Percentiles rank a stretch among this genome's conserved stretches.
Evolutionary conservation across 1,140 invertebrate genomes (phyloP).

Genomic region (Drosophila hydei): DNA sequence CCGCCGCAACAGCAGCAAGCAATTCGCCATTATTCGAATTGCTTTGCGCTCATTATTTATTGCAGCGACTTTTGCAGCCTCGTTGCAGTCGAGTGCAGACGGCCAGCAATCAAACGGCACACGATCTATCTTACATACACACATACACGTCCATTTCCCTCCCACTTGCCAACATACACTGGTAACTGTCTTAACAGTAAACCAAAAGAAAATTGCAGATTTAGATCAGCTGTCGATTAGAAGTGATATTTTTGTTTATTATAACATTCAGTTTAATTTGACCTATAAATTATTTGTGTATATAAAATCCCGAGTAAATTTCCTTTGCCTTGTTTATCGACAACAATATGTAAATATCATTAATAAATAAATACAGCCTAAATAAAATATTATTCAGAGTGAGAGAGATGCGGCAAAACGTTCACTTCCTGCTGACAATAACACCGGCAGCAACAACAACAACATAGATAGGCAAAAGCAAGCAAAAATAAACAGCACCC

Average conservation of each 20-base stretch:
- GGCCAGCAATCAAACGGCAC: slow-evolving; percentile 48
- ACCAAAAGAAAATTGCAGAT: background rate
- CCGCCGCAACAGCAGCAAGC: slow-evolving; percentile 24
- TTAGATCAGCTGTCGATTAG: background rate
- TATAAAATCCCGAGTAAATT: slow-evolving; percentile 19
- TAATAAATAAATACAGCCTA: slow-evolving; percentile 23
- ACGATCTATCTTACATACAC: slow-evolving; percentile 16
- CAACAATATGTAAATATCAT: slow-evolving; percentile 39
- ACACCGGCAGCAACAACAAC: slow-evolving; percentile 16
- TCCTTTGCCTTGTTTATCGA: slow-evolving; percentile 23
- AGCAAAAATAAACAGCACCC: slow-evolving; percentile 40
- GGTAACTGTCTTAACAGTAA: background rate
- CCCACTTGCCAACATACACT: background rate
- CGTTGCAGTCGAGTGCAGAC: slow-evolving; percentile 58
- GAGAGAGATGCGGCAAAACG: slow-evolving; percentile 7
- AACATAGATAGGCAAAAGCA: slow-evolving; percentile 18
- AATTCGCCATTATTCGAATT: slow-evolving; percentile 72
- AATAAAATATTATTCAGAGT: slow-evolving; percentile 16
- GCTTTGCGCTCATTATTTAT: slow-evolving; percentile 76
- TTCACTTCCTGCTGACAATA: slow-evolving; percentile 34
- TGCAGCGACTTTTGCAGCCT: slow-evolving; percentile 55
- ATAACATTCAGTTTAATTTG: background rate
- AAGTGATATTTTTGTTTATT: background rate
- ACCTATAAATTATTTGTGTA: slow-evolving; percentile 1
- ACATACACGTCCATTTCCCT: slow-evolving; percentile 22